Conservation (phyloP, 2,797 vertebrate species). For the Alosa sapidissima region DNA sequence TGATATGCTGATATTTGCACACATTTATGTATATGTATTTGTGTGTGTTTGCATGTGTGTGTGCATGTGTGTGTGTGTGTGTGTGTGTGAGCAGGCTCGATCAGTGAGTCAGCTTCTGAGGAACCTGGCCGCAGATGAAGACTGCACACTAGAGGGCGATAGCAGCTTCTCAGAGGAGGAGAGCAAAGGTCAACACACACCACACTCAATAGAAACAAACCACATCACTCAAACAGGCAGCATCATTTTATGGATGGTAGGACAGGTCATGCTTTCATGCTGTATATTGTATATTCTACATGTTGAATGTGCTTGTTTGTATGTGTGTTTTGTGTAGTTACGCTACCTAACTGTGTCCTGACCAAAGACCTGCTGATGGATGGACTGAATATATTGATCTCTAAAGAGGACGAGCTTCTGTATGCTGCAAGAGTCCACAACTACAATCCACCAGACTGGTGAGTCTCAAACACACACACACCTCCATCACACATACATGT, state of each 20-base stretch:
- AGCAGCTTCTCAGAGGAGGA: conserved; percentile 98
- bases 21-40: too few relatives aligned
- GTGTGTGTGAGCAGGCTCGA: conserved; percentile 76
- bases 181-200: conserved; percentile 66
- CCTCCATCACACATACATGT: not conserved
- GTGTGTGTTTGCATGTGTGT: not conserved
- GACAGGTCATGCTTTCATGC: not conserved
- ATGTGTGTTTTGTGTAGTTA: conserved; percentile 64
- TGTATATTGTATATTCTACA: not conserved
- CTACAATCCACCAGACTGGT: conserved; percentile 91
- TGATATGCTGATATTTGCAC: not conserved
- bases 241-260: not conserved
- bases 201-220: too few relatives aligned
- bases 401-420: conserved; percentile 96
- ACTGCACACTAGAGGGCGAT: conserved; percentile 91
- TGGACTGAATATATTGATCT: conserved; percentile 90
- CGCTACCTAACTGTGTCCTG: conserved; percentile 86
- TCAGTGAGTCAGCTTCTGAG: conserved; percentile 95
- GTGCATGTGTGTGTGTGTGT: conserved; percentile 20
- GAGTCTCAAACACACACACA: conserved; percentile 59
- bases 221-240: not conserved
- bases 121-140: conserved; percentile 93
- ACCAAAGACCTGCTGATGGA: conserved; percentile 92
- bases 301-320: not conserved
- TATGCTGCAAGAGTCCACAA: conserved; percentile 91